Percentiles rank a stretch among this genome's conserved stretches.
Conservation (phyloP, 2,797 vertebrate species). For the Nasua narica region DNA sequence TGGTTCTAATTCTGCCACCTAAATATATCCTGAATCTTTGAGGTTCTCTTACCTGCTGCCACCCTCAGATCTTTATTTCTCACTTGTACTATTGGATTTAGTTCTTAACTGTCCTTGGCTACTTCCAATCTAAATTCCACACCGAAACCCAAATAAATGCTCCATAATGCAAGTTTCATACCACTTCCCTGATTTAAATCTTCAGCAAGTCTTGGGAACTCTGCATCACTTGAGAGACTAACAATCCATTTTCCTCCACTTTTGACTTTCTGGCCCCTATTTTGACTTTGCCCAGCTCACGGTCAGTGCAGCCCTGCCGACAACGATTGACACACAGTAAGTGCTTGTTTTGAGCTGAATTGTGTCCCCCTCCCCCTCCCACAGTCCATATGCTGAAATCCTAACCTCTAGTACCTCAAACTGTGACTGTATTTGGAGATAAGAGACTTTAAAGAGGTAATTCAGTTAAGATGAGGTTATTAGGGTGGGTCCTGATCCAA, state of each 20-base stretch:
- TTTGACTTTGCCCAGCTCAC: neutral
- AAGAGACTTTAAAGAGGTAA: neutral
- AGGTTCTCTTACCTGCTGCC: neutral
- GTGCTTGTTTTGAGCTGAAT: neutral
- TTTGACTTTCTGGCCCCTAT: neutral
- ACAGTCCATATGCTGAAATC: neutral
- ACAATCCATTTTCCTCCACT: neutral
- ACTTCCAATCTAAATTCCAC: neutral
- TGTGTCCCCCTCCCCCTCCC: neutral
- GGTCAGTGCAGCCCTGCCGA: neutral
- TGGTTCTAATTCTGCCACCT: neutral
- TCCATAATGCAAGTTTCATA: neutral
- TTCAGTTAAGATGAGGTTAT: neutral
- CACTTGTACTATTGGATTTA: neutral
- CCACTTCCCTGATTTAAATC: neutral
- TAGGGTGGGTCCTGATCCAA: neutral
- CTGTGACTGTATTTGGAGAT: neutral
- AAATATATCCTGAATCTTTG: neutral
- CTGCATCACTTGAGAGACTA: neutral
- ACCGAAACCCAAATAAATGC: neutral
- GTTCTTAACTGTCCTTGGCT: neutral
- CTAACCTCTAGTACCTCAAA: neutral
- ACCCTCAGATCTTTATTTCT: neutral
- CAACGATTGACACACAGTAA: neutral
- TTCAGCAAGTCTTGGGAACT: neutral